Evolutionary conservation across 2,113 vertebrate genomes (phyloP).

Genomic region (Nicator chloris): DNA sequence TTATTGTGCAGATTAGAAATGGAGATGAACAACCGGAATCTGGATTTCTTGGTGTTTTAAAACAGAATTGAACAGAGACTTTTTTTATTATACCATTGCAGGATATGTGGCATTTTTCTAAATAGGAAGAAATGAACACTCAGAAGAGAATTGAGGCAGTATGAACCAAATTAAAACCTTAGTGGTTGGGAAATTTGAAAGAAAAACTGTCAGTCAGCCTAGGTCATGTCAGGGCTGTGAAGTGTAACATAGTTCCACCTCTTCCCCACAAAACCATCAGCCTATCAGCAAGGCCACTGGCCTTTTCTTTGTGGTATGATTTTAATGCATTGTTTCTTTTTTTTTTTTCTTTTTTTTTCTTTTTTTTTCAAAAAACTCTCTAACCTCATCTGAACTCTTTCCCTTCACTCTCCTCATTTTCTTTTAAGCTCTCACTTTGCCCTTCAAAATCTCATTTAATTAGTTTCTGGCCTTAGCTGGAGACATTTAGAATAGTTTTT

Average conservation of each 20-base stretch:
- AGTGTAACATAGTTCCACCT: neutral
- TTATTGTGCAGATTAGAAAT: neutral
- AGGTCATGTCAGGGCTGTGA: neutral
- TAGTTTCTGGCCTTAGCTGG: neutral
- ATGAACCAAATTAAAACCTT: constrained; percentile 21
- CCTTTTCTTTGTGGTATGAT: neutral
- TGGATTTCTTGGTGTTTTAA: neutral
- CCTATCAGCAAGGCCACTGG: neutral
- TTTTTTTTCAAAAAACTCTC: neutral
- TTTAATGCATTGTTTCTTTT: neutral
- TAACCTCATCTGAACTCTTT: neutral
- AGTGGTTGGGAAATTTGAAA: constrained; percentile 25
- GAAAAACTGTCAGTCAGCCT: neutral
- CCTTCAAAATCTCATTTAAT: neutral
- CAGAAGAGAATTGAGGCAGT: neutral
- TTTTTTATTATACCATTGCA: neutral
- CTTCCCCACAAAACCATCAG: neutral
- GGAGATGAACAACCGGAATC: neutral
- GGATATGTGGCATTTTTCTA: neutral
- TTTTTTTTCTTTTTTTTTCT: neutral
- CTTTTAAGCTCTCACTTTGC: constrained; percentile 1
- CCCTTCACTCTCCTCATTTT: neutral
- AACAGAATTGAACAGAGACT: neutral
- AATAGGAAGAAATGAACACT: neutral
- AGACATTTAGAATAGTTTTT: neutral